Base-by-base conservation (phyloP, 2,888 invertebrate species). In the Dilophus febrilis region DNA sequence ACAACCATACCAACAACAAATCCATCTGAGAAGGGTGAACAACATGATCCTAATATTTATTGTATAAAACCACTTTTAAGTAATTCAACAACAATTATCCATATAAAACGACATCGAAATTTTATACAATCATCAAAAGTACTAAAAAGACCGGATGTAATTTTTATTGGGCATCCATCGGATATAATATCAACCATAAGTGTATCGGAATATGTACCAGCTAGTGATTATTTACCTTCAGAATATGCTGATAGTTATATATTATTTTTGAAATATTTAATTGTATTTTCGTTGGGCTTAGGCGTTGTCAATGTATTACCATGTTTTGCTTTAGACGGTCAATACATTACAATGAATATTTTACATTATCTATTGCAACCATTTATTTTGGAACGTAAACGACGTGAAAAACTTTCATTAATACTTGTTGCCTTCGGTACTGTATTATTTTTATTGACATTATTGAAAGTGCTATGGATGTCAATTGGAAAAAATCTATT, bases 241-340 rank as follows among this genome's bases (percentile, higher is more conserved):
- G 67, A 69, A 45, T 68, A 81, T 43, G 82, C 83, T 1, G 73
- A 79, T 47, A 65, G 72, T 16, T 65, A 82, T 50, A 74, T 77
- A 45, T 75, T 83, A 48, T 69, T 87, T 39, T 71, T 82, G 46
- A 75, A 79, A 58, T 91, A 90, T 61, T 67, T 87, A 50, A 77
- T 80, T 45, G 78, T 83, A 47, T 85, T 86, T 61, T 94, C 94
- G 12, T 73, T 85, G 50, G 95, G 94, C 1, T 68, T 95, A 51
- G 92, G 82, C 10, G 67, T 94, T 46, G 64, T 95, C 22, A 97
- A 97, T 66, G 74, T 90, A 7, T 72, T 95, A 43, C 95, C 95
- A 1, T 91, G 92, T 58, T 83, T 87, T 56, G 85, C 81, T 45
- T 77, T 92, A 55, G 95, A 97, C 61, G 95, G 95, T 1, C 85